Conservation (phyloP, 2,113 vertebrate genomes). For the Cyanocitta stelleri region DNA sequence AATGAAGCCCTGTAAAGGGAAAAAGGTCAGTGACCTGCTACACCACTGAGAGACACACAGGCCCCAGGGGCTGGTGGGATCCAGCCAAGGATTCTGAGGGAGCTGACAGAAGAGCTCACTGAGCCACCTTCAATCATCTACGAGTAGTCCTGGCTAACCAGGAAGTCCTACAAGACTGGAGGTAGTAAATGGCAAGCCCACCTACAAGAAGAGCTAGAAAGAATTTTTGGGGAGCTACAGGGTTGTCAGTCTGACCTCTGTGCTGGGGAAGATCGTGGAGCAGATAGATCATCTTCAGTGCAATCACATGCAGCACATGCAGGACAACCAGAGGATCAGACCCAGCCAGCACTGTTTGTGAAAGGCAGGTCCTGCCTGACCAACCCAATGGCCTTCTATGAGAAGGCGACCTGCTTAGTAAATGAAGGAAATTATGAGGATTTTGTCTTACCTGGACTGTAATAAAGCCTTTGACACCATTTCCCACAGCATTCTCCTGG, state of each 20-base stretch:
- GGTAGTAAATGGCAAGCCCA: rapidly evolving
- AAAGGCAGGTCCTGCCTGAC: not conserved
- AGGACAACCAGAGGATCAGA: not conserved
- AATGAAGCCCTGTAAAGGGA: not conserved
- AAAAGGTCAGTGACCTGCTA: not conserved
- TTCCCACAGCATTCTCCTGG: not conserved
- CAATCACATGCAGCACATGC: too few relatives aligned
- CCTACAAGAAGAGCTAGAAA: not conserved
- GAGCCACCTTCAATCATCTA: not conserved
- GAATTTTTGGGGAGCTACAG: not conserved
- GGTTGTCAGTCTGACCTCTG: not conserved
- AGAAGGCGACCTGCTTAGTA: not conserved
- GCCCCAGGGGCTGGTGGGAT: not conserved
- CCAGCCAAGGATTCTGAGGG: too few relatives aligned
- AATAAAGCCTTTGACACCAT: not conserved
- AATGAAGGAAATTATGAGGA: not conserved
- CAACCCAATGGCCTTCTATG: too few relatives aligned
- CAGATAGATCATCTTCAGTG: not conserved
- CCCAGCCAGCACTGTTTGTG: not conserved
- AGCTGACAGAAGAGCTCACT: not conserved
- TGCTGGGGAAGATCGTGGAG: not conserved
- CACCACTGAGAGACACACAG: not conserved
- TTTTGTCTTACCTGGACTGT: not conserved
- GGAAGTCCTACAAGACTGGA: not conserved
- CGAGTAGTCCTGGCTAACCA: not conserved